These are phyloP conservation scores for Halictus ligatus DNA, from an alignment of 2,888 invertebrate genomes.

Conservation along the genomic window DNA sequence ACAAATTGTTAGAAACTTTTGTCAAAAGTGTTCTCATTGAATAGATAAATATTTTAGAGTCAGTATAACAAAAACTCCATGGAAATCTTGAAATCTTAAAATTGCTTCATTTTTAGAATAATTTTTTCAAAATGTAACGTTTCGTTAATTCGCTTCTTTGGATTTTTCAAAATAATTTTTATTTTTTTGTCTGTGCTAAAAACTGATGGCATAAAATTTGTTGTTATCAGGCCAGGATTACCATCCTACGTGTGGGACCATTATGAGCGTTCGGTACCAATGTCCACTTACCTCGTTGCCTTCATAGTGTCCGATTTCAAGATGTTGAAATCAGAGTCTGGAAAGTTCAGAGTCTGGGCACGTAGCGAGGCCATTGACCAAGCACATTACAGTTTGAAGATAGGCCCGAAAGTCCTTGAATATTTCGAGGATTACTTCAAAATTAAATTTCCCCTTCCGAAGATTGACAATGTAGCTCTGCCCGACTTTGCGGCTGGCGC, in stretches of 20 bases:
- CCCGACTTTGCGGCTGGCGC: constrained; percentile 96
- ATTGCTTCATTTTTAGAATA: no score
- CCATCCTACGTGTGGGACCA: constrained; percentile 91
- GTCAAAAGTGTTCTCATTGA: no score
- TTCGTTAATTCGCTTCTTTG: no score
- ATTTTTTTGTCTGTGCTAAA: background rate
- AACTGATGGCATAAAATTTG: background rate
- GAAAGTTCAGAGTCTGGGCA: constrained; percentile 90
- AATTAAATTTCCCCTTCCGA: constrained; percentile 92
- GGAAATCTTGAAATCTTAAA: no score
- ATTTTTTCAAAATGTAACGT: no score
- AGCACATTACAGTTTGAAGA: constrained; percentile 90
- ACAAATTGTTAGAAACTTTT: no score
- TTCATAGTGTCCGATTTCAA: constrained; percentile 92
- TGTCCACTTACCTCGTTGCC: constrained; percentile 97
- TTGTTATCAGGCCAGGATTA: constrained; percentile 85
- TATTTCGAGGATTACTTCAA: constrained; percentile 92
- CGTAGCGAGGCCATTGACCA: constrained; percentile 90
- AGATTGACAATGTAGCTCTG: constrained; percentile 96
- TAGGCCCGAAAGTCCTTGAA: constrained; percentile 91
- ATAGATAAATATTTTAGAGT: no score
- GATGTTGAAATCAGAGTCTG: constrained; percentile 67
- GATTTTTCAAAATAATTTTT: no score
- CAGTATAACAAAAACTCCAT: no score
- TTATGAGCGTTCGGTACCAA: constrained; percentile 90